Conservation (phyloP, 2,113 vertebrate species). For the Phrynocephalus versicolor region DNA sequence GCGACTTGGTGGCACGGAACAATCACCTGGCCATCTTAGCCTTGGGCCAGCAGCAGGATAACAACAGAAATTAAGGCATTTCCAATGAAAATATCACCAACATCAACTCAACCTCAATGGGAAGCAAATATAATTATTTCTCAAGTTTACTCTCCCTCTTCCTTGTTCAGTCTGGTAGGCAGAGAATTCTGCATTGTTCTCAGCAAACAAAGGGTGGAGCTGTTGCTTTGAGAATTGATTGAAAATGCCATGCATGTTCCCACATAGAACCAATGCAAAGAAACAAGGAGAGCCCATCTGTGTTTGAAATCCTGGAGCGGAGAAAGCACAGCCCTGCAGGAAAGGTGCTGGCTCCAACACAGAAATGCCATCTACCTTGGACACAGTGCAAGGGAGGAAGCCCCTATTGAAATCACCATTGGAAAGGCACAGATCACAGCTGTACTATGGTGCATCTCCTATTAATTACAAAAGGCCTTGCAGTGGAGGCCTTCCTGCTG, state of each 20-base stretch:
- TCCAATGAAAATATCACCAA: background rate
- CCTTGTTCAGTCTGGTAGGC: accelerated
- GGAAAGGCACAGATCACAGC: background rate
- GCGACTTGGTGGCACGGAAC: background rate
- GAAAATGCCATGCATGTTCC: accelerated
- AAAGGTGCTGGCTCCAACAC: background rate
- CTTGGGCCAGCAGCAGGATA: background rate
- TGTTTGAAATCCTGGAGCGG: background rate
- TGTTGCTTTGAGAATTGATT: conserved; percentile 70
- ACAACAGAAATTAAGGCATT: background rate
- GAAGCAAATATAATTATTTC: background rate
- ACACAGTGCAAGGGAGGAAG: background rate
- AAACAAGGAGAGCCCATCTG: background rate
- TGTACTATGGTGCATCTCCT: background rate
- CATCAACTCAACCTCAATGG: background rate
- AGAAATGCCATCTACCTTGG: background rate
- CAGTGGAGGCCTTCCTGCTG: background rate
- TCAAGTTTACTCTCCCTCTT: too few species aligned
- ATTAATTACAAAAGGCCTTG: background rate
- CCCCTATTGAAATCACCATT: background rate
- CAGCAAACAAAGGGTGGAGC: conserved; percentile 71
- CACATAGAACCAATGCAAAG: background rate
- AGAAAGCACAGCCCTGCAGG: background rate
- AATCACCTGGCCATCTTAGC: background rate
- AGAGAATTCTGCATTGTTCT: conserved; percentile 38